Base-by-base conservation (phyloP, 2,797 vertebrate species). In the Lepilemur septentrionalis region DNA sequence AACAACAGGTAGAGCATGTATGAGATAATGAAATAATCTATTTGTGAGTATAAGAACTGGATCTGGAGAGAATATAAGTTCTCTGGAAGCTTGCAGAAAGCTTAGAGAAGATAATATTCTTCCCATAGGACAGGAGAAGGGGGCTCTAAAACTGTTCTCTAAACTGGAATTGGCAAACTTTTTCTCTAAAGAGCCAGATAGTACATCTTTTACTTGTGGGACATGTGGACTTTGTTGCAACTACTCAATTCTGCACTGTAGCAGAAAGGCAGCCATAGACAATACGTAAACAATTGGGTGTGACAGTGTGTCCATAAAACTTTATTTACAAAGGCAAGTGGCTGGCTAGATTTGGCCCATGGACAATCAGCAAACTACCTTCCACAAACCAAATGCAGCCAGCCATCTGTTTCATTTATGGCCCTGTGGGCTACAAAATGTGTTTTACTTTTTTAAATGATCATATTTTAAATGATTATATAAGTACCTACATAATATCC, bases 271-370 rank as follows among this genome's bases (percentile, higher is more conserved):
- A 69, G 20, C 6, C 48, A 25, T 20, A 88, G 61, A n/a, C 7
- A 78, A 78, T 61, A 32, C 15, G 22, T 67, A 93, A 91, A 35
- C 14, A 82, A 87, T n/a, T 35, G n/a, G 8, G 13, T 70, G 38
- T 86, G 43, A 79, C 4, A 46, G 3, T 65, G 23, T 46, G 1
- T 59, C n/a, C 48, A n/a, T 69, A 84, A 88, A 94, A 75, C 17
- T 90, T 80, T 57, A 75, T 82, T 96, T 69, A 81, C 41, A 86
- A 93, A 92, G 86, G 76, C 4, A 35, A 88, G 25, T 25, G 17
- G 2, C 15, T 91, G 38, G 35, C 43, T 67, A 91, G 22, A 79
- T 91, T 92, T 76, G 25, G 32, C 38, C 25, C 43, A 91, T 13
- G 38, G 22, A 38, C 4, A 88, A 25, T 85, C 61, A 90, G 75